Evolutionary conservation across 2,113 vertebrate species (phyloP).

Genomic region (Acanthochromis polyacanthus): DNA sequence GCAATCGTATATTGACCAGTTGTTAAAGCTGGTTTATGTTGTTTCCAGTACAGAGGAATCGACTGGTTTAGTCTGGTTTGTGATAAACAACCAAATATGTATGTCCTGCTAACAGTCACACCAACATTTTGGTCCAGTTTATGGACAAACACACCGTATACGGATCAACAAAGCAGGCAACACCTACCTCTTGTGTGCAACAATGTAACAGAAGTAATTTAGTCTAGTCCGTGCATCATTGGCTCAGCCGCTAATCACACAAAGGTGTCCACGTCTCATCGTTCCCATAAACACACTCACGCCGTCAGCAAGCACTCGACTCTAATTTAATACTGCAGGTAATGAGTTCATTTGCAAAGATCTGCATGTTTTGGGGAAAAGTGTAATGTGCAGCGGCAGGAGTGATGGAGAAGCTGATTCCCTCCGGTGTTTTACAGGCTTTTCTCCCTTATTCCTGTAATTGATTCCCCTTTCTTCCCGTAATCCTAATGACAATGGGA

Average conservation of each 20-base stretch:
- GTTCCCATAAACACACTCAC: slow-evolving; percentile 57
- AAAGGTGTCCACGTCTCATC: slow-evolving; percentile 42
- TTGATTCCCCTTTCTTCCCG: slow-evolving; percentile 37
- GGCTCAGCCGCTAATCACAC: slow-evolving; percentile 37
- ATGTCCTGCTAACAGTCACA: not conserved
- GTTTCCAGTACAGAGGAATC: no score
- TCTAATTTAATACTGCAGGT: slow-evolving; percentile 55
- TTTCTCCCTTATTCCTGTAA: slow-evolving; percentile 15
- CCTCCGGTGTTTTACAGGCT: slow-evolving; percentile 23
- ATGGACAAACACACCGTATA: no score
- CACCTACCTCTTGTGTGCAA: not conserved
- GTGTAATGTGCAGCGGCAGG: slow-evolving; percentile 14
- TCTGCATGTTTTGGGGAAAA: slow-evolving; percentile 57
- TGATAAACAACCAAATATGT: not conserved
- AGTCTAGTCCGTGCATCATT: slow-evolving; percentile 6
- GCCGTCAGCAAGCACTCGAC: slow-evolving; percentile 35
- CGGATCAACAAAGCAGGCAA: not conserved
- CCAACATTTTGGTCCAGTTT: not conserved
- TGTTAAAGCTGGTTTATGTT: no score
- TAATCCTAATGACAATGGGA: slow-evolving; percentile 37
- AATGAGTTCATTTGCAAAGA: slow-evolving; percentile 69
- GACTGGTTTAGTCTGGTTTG: not conserved
- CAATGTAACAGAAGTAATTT: slow-evolving; percentile 24
- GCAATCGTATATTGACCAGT: no score
- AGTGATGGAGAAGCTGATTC: slow-evolving; percentile 52